Base-by-base conservation (phyloP, 2,888 invertebrate species). In the Apoda limacodes region DNA sequence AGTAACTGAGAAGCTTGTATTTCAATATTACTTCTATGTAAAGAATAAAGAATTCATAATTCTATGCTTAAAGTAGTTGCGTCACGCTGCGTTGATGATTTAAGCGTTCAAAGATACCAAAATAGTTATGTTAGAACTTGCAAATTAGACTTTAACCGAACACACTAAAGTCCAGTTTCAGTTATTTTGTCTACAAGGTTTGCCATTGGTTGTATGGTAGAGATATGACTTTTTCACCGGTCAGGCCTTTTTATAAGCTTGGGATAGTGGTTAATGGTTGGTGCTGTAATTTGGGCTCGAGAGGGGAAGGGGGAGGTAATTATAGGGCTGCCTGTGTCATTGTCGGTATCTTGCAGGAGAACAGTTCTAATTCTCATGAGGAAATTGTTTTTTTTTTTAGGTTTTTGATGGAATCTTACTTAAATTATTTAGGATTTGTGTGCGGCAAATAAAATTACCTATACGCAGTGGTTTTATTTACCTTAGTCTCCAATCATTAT, bases 241-340 rank as follows among this genome's bases (percentile, higher is more conserved):
- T 39, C 39, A 35, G 44, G 49, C 47, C 60, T 74, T 74, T 75
- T 75, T 75, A 69, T 71, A 69, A 60, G 59, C 56, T 51, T 53
- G 63, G 63, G 60, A 62, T 71, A 70, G 69, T 70, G 64, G 67
- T 63, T 74, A 70, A 72, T 72, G 74, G 67, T 53, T 53, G 60
- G 54, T 52, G 58, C 52, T 49, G 72, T 76, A 76, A 78, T 78
- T 78, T 75, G 49, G 67, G 57, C 40, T 37, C 36, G 45, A 39
- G 44, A 47, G 45, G 48, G 35, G 54, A 50, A 50, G 53, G 50
- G 51, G 47, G 55, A 57, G 68, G 72, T 76, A 80, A 76, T 80
- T 72, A 74, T 60, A 66, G 70, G 62, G 59, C 60, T 60, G 56
- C 46, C 61, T 68, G 70, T 78, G 78, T 80, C 78, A 78, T 78